phyloP scores from a whole-genome alignment of 2,888 invertebrate genomes.

The Seira musarum region DNA sequence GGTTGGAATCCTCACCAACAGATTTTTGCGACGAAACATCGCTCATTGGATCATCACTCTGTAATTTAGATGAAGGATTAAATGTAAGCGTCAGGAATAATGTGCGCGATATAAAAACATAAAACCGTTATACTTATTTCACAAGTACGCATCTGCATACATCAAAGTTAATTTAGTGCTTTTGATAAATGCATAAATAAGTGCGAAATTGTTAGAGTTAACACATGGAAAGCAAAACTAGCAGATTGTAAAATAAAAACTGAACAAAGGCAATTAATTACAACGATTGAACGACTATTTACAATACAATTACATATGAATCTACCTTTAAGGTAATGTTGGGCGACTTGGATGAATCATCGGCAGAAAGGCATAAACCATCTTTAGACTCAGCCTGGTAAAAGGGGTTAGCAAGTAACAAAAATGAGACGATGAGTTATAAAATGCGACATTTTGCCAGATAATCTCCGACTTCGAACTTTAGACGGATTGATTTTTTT shows the following conservation, averaged over 20 bases:
- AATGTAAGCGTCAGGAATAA: no score
- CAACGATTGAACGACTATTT: no score
- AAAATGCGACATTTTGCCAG: background rate
- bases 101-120: no score
- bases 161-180: no score
- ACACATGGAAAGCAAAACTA: background rate
- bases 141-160: no score
- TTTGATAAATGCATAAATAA: no score
- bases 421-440: background rate
- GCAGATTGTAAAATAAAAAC: slow-evolving; percentile 8
- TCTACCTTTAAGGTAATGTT: slow-evolving; percentile 69
- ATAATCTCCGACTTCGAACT: no score
- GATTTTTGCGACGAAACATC: slow-evolving; percentile 73
- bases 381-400: slow-evolving; percentile 64
- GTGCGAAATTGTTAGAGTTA: background rate
- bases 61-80: no score
- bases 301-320: slow-evolving; percentile 4
- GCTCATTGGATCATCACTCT: slow-evolving; percentile 91
- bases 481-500: no score
- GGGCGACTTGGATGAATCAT: slow-evolving; percentile 68
- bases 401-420: slow-evolving; percentile 23
- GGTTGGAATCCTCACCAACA: slow-evolving; percentile 65
- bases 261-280: background rate
- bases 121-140: no score
- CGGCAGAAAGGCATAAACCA: slow-evolving; percentile 52